phyloP scores from a whole-genome alignment of 2,113 vertebrate genomes.

The Octodon degus region DNA sequence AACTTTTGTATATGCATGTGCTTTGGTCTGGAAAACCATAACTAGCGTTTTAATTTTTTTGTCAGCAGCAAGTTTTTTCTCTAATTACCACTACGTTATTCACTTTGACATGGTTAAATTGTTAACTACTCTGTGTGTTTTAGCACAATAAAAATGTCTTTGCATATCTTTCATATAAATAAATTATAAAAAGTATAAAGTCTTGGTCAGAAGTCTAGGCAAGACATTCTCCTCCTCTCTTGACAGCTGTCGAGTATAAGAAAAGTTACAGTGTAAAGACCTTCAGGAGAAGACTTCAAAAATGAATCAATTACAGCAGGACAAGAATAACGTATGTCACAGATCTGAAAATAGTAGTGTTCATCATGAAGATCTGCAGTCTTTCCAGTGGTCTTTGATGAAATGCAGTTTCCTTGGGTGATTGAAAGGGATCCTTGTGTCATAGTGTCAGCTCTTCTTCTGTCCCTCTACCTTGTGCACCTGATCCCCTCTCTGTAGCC shows the following conservation, averaged over 20 bases:
- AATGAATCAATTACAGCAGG: neutral
- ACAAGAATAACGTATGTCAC: neutral
- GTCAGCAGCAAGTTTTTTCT: neutral
- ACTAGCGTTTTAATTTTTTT: neutral
- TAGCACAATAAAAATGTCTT: neutral
- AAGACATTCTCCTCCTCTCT: neutral
- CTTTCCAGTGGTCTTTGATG: neutral
- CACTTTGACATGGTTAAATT: neutral
- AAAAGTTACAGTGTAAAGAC: neutral
- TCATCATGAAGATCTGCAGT: neutral
- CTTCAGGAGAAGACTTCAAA: neutral
- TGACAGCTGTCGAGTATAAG: neutral
- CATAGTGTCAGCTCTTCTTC: neutral
- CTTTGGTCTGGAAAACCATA: neutral
- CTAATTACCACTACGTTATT: neutral
- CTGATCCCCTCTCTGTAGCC: neutral
- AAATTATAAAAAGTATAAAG: neutral
- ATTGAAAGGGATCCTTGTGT: accelerated
- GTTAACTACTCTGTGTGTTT: neutral
- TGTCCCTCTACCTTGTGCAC: no score
- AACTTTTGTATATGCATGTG: neutral
- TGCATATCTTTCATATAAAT: neutral
- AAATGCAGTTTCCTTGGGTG: neutral
- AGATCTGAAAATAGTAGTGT: neutral
- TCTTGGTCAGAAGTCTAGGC: neutral